phyloP scores from a whole-genome alignment of 2,888 invertebrate genomes.

The Piscicola geometra region DNA sequence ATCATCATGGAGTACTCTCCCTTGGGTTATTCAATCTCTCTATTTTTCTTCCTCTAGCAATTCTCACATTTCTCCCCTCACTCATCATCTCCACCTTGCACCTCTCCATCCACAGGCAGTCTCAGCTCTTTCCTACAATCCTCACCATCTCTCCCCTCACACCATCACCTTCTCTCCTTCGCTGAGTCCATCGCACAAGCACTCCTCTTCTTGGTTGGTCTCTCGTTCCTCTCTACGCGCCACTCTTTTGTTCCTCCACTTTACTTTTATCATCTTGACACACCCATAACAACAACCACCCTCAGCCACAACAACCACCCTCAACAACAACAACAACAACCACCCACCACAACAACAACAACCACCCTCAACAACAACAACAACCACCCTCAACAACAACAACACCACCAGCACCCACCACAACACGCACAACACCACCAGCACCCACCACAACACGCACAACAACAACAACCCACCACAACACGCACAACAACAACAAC shows the following conservation, averaged over 20 bases:
- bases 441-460: not conserved
- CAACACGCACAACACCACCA: not conserved
- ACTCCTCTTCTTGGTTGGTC: slow-evolving; percentile 40
- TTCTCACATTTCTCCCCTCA: not conserved
- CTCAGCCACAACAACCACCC: too few relatives aligned
- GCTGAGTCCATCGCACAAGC: slow-evolving; percentile 42
- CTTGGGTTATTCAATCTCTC: slow-evolving; percentile 9
- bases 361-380: too few relatives aligned
- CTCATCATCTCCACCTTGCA: slow-evolving; percentile 33
- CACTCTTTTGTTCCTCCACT: too few relatives aligned
- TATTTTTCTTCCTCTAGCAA: not conserved
- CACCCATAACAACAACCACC: too few relatives aligned
- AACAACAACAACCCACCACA: slow-evolving; percentile 10
- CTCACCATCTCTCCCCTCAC: slow-evolving; percentile 27
- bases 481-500: not conserved
- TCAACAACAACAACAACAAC: too few relatives aligned
- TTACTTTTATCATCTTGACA: too few relatives aligned
- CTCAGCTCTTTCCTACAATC: slow-evolving; percentile 37
- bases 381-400: too few relatives aligned
- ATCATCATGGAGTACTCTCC: slow-evolving; percentile 39
- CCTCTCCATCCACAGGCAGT: slow-evolving; percentile 35
- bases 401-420: too few relatives aligned
- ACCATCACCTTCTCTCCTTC: slow-evolving; percentile 36
- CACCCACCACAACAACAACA: too few relatives aligned
- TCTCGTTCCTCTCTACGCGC: too few relatives aligned